Conservation (phyloP, 2,797 vertebrate genomes). For the Galago senegalensis region DNA sequence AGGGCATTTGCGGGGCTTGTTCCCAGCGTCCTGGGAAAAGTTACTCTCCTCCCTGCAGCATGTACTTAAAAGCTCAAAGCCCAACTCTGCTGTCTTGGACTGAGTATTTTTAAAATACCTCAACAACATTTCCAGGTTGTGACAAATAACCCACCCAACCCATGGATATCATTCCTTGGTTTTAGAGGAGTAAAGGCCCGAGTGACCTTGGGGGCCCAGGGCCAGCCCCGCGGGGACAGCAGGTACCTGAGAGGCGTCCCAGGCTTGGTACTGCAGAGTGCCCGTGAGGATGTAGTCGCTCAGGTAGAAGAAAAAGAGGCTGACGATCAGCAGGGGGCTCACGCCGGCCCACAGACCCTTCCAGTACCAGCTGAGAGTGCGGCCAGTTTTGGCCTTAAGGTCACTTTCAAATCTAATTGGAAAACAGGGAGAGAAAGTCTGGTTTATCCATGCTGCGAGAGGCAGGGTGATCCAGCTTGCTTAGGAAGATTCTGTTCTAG, state of each 20-base stretch:
- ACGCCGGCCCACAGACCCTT: slow-evolving; percentile 93
- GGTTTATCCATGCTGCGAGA: background rate
- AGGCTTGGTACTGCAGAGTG: slow-evolving; percentile 94
- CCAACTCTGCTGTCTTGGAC: background rate
- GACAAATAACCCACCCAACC: background rate
- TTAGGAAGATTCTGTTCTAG: background rate
- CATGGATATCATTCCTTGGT: background rate
- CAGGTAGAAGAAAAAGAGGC: slow-evolving; percentile 94
- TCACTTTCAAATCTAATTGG: slow-evolving; percentile 94
- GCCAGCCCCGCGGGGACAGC: background rate
- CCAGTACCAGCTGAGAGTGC: slow-evolving; percentile 93
- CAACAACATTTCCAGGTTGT: background rate
- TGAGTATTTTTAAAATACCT: background rate
- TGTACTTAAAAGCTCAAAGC: background rate
- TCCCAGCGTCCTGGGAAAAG: background rate
- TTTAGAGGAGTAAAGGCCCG: background rate
- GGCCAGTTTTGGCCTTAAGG: slow-evolving; percentile 94
- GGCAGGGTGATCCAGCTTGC: no score
- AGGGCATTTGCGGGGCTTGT: background rate
- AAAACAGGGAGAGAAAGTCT: slow-evolving; percentile 1
- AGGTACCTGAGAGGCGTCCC: slow-evolving; percentile 93
- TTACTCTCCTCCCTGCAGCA: rapidly evolving
- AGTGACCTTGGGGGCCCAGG: background rate
- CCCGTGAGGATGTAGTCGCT: slow-evolving; percentile 93
- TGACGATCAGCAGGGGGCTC: slow-evolving; percentile 94